A percentile compares a stretch with the other conserved stretches of the same genome.
Evolutionary conservation across 1,140 invertebrate genomes (phyloP).

Genomic region (Nymphalis io): DNA sequence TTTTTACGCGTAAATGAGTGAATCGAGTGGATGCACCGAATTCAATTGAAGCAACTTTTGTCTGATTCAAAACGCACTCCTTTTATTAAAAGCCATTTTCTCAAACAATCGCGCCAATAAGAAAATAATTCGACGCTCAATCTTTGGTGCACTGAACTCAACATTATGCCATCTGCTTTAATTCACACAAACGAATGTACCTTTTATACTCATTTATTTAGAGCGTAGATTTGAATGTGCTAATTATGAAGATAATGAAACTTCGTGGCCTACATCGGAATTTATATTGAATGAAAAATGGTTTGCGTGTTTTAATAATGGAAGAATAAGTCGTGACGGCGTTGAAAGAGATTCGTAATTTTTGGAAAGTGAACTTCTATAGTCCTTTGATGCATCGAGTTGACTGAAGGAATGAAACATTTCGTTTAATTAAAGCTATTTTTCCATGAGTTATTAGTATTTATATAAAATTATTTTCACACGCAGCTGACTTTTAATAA

Average conservation of each 20-base stretch:
- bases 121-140: constrained; percentile 42
- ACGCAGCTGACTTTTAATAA: not conserved
- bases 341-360: constrained; percentile 42
- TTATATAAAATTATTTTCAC: constrained; percentile 3
- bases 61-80: constrained; percentile 41
- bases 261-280: constrained; percentile 27
- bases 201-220: constrained; percentile 20
- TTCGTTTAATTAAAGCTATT: constrained; percentile 1
- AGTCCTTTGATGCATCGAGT: constrained; percentile 22
- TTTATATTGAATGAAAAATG: constrained; percentile 43
- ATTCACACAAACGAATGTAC: constrained; percentile 34
- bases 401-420: not conserved
- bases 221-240: constrained; percentile 21
- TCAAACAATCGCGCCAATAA: constrained; percentile 45
- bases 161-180: constrained; percentile 35
- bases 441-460: not conserved
- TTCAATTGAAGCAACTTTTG: constrained; percentile 51
- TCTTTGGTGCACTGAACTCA: constrained; percentile 37
- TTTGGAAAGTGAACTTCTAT: constrained; percentile 42
- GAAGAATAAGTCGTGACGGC: constrained; percentile 42
- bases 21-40: constrained; percentile 25
- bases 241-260: constrained; percentile 18
- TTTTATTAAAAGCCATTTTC: constrained; percentile 44
- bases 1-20: constrained; percentile 17
- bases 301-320: constrained; percentile 39